Evolutionary conservation across 2,797 vertebrate species (phyloP).

Genomic region (Micrastur ruficollis): DNA sequence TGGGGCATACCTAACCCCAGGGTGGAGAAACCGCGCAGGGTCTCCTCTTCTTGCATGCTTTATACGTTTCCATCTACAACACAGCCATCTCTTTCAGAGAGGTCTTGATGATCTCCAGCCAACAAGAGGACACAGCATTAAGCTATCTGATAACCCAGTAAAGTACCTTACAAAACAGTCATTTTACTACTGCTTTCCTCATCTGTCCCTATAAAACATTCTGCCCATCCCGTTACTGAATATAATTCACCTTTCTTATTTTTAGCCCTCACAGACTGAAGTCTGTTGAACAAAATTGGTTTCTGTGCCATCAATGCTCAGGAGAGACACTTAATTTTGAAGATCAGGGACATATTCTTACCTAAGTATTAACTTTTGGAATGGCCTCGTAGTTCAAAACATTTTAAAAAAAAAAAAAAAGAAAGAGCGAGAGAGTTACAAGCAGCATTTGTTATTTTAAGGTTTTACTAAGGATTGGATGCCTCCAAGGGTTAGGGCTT

Average conservation of each 20-base stretch:
- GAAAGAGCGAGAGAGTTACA: not conserved
- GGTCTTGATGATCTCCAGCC: not conserved
- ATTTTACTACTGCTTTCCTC: not conserved
- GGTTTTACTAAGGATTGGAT: constrained; percentile 13
- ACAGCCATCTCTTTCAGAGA: not conserved
- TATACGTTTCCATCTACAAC: not conserved
- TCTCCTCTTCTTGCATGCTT: not conserved
- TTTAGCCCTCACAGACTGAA: not conserved
- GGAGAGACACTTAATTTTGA: not conserved
- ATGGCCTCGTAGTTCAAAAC: not conserved
- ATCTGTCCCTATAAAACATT: not conserved
- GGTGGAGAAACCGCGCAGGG: not conserved
- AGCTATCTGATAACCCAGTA: not conserved
- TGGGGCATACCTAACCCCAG: not conserved
- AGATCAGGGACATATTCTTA: not conserved
- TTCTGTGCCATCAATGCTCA: constrained; percentile 25
- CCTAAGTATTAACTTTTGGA: not conserved
- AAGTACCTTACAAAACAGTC: not conserved
- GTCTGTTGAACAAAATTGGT: not conserved
- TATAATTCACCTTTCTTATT: not conserved
- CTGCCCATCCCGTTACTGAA: not conserved
- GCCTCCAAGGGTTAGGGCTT: constrained; percentile 36
- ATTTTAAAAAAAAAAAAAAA: not conserved
- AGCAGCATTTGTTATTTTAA: constrained; percentile 46
- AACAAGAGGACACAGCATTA: not conserved